Conservation (phyloP, 1,140 invertebrate genomes). For the Lepidurus packardi region DNA sequence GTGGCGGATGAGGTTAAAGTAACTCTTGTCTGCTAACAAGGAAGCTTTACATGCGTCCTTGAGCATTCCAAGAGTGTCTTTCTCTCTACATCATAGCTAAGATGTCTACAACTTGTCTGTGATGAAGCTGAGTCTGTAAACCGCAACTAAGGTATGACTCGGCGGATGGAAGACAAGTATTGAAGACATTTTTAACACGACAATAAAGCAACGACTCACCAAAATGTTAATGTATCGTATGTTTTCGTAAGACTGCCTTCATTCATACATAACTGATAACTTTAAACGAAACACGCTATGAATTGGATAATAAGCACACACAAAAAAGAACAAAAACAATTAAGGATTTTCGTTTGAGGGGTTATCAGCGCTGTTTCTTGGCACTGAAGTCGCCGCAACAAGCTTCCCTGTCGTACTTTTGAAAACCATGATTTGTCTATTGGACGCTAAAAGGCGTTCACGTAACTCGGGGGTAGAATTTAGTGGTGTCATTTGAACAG, state of each 20-base stretch:
- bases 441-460: not conserved
- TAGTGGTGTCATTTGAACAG: not conserved
- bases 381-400: not conserved
- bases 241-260: too few species aligned
- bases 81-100: not conserved
- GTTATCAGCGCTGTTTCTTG: not conserved
- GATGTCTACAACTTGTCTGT: not conserved
- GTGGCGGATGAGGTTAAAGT: conserved; percentile 34
- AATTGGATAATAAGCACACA: too few species aligned
- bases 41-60: not conserved
- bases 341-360: too few species aligned
- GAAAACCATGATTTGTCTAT: not conserved
- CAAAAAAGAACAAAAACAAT: too few species aligned
- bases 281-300: too few species aligned
- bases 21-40: not conserved
- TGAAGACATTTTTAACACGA: not conserved
- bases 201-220: not conserved
- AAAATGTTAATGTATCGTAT: too few species aligned
- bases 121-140: conserved; percentile 1
- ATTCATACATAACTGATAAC: too few species aligned
- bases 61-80: not conserved
- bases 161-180: not conserved
- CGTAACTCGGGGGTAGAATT: not conserved
- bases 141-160: not conserved
- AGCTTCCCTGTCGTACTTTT: not conserved